Evolutionary conservation across 2,888 invertebrate genomes (phyloP).

Genomic region (Ashinkailepas kermadecensis): DNA sequence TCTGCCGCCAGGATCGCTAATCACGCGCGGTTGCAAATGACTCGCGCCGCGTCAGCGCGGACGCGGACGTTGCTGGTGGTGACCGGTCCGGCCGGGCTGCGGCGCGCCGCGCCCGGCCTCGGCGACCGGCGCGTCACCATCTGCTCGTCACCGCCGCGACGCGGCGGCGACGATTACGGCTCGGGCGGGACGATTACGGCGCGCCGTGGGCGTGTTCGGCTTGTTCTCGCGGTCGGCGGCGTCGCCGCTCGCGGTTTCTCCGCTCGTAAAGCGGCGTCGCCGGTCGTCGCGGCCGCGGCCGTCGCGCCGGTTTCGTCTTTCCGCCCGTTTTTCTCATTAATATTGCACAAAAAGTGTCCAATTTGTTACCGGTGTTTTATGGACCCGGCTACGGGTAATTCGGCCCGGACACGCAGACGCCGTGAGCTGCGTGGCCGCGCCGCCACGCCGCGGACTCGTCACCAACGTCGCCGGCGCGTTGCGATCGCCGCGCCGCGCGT

Average conservation of each 20-base stretch:
- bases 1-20: not conserved
- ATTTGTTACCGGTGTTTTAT: not conserved
- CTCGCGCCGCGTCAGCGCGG: not conserved
- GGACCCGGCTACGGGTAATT: not conserved
- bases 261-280: not conserved
- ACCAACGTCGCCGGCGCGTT: not conserved
- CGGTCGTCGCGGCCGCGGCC: not conserved
- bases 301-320: not conserved
- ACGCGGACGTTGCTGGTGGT: not conserved
- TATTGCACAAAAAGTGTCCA: conserved; percentile 12
- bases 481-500: not conserved
- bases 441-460: not conserved
- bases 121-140: not conserved
- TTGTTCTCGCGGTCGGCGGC: no score
- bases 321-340: conserved; percentile 13
- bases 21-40: not conserved
- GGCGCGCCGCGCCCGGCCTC: not conserved
- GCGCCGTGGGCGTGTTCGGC: not conserved
- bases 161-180: not conserved
- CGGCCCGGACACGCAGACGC: not conserved
- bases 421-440: no score
- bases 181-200: not conserved
- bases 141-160: not conserved
- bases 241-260: not conserved
- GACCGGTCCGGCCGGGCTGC: not conserved